phyloP scores from a whole-genome alignment of 2,888 invertebrate species.

The Synergus itoensis region DNA sequence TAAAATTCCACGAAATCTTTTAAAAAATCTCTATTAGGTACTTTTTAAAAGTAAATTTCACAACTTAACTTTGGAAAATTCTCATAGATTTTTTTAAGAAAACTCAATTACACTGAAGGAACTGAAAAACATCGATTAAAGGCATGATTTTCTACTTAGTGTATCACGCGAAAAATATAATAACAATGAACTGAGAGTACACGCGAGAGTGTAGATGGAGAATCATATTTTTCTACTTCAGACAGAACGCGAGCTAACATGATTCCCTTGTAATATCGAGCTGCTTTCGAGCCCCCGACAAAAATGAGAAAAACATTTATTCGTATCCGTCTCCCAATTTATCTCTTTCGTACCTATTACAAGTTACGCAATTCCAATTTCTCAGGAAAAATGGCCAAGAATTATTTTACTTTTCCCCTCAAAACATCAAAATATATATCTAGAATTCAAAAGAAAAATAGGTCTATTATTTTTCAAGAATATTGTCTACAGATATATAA shows the following conservation, averaged over 20 bases:
- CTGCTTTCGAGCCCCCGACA: not conserved
- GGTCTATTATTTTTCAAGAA: not conserved
- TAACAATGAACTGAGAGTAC: not conserved
- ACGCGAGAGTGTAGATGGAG: not conserved
- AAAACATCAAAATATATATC: not conserved
- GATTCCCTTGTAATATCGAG: not conserved
- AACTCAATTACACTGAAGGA: not conserved
- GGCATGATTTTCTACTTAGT: not conserved
- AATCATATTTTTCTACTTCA: conserved; percentile 6
- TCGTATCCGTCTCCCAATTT: not conserved
- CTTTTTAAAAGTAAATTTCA: no score
- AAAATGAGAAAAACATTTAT: not conserved
- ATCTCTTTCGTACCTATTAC: not conserved
- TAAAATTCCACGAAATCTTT: no score
- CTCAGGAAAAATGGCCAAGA: not conserved
- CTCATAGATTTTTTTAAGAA: not conserved
- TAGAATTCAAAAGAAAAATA: not conserved
- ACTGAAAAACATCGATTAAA: not conserved
- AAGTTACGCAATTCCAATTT: not conserved
- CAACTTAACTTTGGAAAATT: no score
- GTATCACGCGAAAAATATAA: not conserved
- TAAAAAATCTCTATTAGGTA: no score
- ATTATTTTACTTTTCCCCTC: not conserved
- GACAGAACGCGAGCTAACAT: not conserved
- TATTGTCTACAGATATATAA: not conserved